A percentile compares a stretch with the other conserved stretches of the same genome.
phyloP scores from a whole-genome alignment of 2,888 invertebrate genomes.

The Serrognathus titanus region DNA sequence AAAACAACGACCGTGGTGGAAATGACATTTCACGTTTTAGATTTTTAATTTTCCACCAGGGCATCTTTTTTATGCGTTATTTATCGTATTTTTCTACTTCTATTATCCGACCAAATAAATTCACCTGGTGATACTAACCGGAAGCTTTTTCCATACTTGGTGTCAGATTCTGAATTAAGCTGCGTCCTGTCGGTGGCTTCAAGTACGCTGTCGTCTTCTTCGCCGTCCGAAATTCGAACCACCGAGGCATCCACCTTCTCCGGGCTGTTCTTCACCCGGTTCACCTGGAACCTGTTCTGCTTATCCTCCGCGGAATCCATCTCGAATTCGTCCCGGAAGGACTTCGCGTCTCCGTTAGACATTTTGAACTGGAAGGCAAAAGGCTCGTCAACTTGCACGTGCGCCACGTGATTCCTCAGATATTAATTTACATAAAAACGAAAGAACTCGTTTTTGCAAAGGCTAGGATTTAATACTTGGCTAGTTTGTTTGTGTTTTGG shows the following conservation, averaged over 20 bases:
- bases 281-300: conserved; percentile 59
- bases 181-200: conserved; percentile 49
- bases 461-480: too few species aligned
- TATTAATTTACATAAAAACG: too few species aligned
- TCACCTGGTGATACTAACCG: conserved; percentile 51
- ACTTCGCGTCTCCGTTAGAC: conserved; percentile 23
- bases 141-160: conserved; percentile 76
- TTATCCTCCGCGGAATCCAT: conserved; percentile 40
- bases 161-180: conserved; percentile 55
- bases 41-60: too few species aligned
- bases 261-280: conserved; percentile 56
- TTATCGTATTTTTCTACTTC: background rate
- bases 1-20: too few species aligned
- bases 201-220: conserved; percentile 48
- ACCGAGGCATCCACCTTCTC: conserved; percentile 15
- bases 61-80: background rate
- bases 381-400: background rate
- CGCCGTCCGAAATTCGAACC: conserved; percentile 24
- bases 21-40: too few species aligned
- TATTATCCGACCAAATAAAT: background rate
- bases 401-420: too few species aligned
- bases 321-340: conserved; percentile 27
- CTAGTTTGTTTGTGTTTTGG: too few species aligned
- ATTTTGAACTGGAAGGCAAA: conserved; percentile 7
- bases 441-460: too few species aligned